Base-by-base conservation (phyloP, 2,113 vertebrate species). In the Procavia capensis region DNA sequence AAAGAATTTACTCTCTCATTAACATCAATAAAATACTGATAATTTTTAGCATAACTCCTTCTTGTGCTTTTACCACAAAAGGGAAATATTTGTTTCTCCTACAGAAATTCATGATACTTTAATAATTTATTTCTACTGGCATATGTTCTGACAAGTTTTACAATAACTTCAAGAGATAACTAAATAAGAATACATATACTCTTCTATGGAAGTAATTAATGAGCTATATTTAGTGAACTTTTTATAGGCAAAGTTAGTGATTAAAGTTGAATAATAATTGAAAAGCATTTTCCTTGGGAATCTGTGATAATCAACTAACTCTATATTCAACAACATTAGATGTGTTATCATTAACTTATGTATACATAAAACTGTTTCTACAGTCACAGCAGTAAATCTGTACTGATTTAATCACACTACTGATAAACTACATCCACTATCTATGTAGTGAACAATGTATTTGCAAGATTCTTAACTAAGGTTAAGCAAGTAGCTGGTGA, bases 1-100 rank as follows among this genome's bases (percentile, higher is more conserved):
- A 97, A 96, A 85, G 39, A 78, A 66, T 39, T 79, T 61, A 95
- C 39, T 84, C 9, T 9, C 34, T 96, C 43, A 39, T 89, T 43
- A 95, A 0, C 39, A 57, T 45, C 95, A 83, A 36, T 36, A 54
- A 43, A 11, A 14, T 29, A n/a, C 79, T 88, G 93, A 27, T 86
- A 54, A 79, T 1, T 96, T 97, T 89, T 97, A 79, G 45, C 5
- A 68, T 36, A 82, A 94, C 68, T 54, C 1, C 27, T 78, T 74
- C 54, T 80, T 97, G 74, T 93, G 9, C 54, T 96, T 96, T 96
- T 70, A 95, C 54, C 43, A 85, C 16, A 54, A 82, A 98, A 98
- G 98, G 98, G 98, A 98, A 98, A 98, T 98, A 98, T 97, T 98
- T 98, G 98, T 98, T 98, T 98, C 98, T 98, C 96, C 96, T 96